These are phyloP conservation scores for Lamellibrachia satsuma DNA, from an alignment of 2,888 invertebrate genomes.

Conservation along the genomic window DNA sequence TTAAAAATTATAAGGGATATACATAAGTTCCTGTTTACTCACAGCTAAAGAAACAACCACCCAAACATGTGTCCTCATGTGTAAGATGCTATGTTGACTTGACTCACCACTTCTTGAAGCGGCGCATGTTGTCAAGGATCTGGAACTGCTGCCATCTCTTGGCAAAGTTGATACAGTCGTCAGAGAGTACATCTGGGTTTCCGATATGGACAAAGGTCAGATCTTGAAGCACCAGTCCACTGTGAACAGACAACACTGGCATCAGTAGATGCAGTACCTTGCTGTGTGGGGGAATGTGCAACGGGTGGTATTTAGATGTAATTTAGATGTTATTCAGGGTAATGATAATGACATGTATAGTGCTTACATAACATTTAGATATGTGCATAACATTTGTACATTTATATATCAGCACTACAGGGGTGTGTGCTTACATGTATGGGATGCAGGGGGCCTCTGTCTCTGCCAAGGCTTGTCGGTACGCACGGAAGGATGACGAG, in stretches of 20 bases:
- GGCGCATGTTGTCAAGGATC: slow-evolving; percentile 96
- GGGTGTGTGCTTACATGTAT: slow-evolving; percentile 84
- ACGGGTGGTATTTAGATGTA: too few species aligned
- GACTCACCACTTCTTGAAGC: slow-evolving; percentile 93
- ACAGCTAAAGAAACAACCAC: too few species aligned
- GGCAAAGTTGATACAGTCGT: slow-evolving; percentile 80
- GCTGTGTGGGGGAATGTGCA: too few species aligned
- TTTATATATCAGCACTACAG: not conserved
- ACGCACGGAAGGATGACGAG: slow-evolving; percentile 97
- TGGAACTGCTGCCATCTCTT: slow-evolving; percentile 99
- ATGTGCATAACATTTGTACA: not conserved
- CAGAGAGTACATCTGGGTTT: slow-evolving; percentile 87
- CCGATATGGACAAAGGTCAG: slow-evolving; percentile 98
- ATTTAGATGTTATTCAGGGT: not conserved
- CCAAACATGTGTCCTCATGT: too few species aligned
- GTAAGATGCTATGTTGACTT: not conserved
- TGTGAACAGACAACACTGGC: slow-evolving; percentile 63
- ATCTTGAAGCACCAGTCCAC: slow-evolving; percentile 97
- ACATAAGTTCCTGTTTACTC: too few species aligned
- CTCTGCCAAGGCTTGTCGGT: slow-evolving; percentile 90
- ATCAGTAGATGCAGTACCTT: too few species aligned
- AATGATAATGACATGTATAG: not conserved
- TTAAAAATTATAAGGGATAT: too few species aligned
- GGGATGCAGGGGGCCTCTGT: slow-evolving; percentile 98
- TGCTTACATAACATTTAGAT: not conserved